Conservation (phyloP, 2,888 invertebrate genomes). For the Callyntrura sp. region DNA sequence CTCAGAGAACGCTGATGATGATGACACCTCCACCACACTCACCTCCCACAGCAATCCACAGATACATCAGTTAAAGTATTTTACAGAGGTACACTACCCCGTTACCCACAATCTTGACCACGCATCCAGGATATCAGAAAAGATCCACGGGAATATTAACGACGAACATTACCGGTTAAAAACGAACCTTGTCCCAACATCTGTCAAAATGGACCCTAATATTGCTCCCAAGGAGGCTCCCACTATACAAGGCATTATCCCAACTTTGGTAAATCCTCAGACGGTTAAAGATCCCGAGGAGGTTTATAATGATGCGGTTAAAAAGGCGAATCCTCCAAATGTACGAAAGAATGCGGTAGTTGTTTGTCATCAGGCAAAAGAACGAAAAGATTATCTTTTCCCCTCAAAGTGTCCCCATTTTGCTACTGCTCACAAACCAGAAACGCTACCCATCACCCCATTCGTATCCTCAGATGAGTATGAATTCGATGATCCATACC, state of each 20-base stretch:
- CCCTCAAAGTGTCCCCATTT: conserved; percentile 64
- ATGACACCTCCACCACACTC: conserved; percentile 76
- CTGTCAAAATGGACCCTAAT: conserved; percentile 58
- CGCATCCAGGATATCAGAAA: conserved; percentile 79
- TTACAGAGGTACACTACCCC: conserved; percentile 77
- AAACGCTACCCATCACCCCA: conserved; percentile 16
- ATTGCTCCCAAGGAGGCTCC: conserved; percentile 33
- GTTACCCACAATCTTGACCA: conserved; percentile 79
- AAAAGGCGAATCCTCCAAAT: not conserved
- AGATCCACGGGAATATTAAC: conserved; percentile 74
- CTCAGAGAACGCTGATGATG: conserved; percentile 48
- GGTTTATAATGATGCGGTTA: conserved; percentile 60
- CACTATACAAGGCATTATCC: conserved; percentile 66
- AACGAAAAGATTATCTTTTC: conserved; percentile 52
- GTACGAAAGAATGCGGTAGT: conserved; percentile 56
- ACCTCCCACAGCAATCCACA: conserved; percentile 63
- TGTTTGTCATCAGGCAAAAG: conserved; percentile 40
- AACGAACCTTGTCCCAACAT: conserved; percentile 49
- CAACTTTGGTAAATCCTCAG: conserved; percentile 76
- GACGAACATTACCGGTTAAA: conserved; percentile 54
- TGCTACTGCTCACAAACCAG: conserved; percentile 13
- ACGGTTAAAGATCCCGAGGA: not conserved
- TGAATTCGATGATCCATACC: conserved; percentile 70
- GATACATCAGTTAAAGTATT: conserved; percentile 80
- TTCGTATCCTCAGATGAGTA: conserved; percentile 77